Base-by-base conservation (phyloP, 2,888 invertebrate genomes). In the Xestia rhomboidea region DNA sequence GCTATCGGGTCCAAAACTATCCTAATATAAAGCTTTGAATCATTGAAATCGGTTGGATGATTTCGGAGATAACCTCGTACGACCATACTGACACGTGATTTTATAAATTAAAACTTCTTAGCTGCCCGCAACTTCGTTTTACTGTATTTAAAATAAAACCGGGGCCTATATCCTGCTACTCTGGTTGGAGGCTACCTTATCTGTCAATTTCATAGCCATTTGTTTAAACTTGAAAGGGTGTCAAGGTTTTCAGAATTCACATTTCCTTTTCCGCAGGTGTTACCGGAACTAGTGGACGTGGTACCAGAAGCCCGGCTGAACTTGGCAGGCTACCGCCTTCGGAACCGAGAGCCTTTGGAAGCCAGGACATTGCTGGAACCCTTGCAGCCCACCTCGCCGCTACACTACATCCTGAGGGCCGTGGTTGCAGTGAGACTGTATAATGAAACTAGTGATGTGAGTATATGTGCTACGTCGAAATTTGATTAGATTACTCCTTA, bases 241-340 rank as follows among this genome's bases (percentile, higher is more conserved):
- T 57, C 54, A 54, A 54, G 54, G 1, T 54, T 49, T 54, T 57
- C 27, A 30, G 60, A 30, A 5, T 60, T 60, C 4, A 0, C 4
- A 10, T 60, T 21, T 7, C 11, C n/a, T 34, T 34, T 30, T 77
- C 21, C 54, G 0, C 81, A 97, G 97, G 96, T 97, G 0, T 97
- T 99, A 82, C 99, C 99, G 0, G 98, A 98, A 57, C 95, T 99
- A 62, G 98, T 99, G 2, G 99, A 99, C 94, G 98, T 99, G 7
- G 98, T 99, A 46, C 99, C 99, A 0, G 99, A 99, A 96, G 99
- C 99, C 0, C 97, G 99, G 57, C 97, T 99, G 6, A 99, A 99
- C 96, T 97, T 99, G 79, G 99, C 99, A 6, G 99, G 99, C 78
- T 99, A 99, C 95, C 98, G 99, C 92, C 97, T 99, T 44, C 98